Conservation (phyloP, 2,797 vertebrate species). For the Thamnophis elegans region DNA sequence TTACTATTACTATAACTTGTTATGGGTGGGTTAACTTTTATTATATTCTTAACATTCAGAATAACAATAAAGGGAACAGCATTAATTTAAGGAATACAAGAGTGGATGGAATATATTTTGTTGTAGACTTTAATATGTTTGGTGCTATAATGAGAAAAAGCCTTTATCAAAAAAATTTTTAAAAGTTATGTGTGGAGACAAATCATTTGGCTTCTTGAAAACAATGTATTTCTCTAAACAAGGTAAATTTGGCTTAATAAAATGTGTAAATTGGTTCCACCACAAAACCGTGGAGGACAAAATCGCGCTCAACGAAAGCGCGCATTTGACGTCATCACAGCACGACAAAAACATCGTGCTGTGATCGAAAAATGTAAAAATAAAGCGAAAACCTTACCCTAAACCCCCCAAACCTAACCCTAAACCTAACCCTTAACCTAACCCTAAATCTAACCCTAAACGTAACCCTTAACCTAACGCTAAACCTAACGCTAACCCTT, state of each 20-base stretch:
- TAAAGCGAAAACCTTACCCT: too few relatives aligned
- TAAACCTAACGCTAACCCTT: too few relatives aligned
- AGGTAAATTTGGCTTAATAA: not conserved
- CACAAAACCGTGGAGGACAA: too few relatives aligned
- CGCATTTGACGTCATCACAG: too few relatives aligned
- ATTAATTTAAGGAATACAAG: not conserved
- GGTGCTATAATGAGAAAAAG: conserved; percentile 4
- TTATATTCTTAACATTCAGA: not conserved
- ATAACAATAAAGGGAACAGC: not conserved
- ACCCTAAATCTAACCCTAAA: too few relatives aligned
- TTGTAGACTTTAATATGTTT: conserved; percentile 8
- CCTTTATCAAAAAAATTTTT: conserved; percentile 4
- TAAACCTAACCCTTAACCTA: too few relatives aligned
- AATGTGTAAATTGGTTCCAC: not conserved
- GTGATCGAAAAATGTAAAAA: too few relatives aligned
- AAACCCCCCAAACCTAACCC: too few relatives aligned
- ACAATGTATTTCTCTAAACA: not conserved
- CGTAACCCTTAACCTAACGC: too few relatives aligned
- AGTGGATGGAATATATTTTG: not conserved
- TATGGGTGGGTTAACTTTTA: not conserved
- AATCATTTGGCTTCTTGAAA: not conserved
- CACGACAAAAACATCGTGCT: too few relatives aligned
- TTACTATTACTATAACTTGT: not conserved
- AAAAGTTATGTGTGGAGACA: not conserved
- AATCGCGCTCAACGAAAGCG: too few relatives aligned